These are phyloP conservation scores for Punctoribates punctum DNA, from an alignment of 2,888 invertebrate genomes.

Conservation along the genomic window DNA sequence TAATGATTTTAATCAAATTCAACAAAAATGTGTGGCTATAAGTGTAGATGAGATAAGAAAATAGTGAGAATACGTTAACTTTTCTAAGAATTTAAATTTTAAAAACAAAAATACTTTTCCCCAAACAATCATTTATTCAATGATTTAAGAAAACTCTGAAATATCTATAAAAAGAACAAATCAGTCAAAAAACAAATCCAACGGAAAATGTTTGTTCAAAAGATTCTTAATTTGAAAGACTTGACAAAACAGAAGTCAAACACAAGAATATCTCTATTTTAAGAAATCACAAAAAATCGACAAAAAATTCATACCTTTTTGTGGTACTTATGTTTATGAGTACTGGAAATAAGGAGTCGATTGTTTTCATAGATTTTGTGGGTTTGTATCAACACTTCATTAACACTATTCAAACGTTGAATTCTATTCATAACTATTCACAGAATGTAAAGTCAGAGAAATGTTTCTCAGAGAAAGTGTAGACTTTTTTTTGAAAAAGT, in stretches of 20 bases:
- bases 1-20: too few relatives aligned
- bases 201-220: too few relatives aligned
- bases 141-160: too few relatives aligned
- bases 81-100: too few relatives aligned
- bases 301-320: not conserved
- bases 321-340: not conserved
- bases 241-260: not conserved
- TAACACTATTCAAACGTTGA: not conserved
- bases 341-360: not conserved
- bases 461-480: not conserved
- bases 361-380: constrained; percentile 7
- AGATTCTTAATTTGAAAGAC: too few relatives aligned
- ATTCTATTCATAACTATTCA: constrained; percentile 25
- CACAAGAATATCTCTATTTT: not conserved
- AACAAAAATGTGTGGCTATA: too few relatives aligned
- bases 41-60: too few relatives aligned
- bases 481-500: not conserved
- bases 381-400: constrained; percentile 17
- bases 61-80: too few relatives aligned
- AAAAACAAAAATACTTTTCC: too few relatives aligned
- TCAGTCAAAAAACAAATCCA: too few relatives aligned
- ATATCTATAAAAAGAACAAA: too few relatives aligned
- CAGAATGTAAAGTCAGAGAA: not conserved
- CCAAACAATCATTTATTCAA: too few relatives aligned
- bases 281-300: not conserved